These are phyloP conservation scores for Diadegma fenestrale DNA, from an alignment of 2,888 invertebrate genomes.

Conservation along the genomic window DNA sequence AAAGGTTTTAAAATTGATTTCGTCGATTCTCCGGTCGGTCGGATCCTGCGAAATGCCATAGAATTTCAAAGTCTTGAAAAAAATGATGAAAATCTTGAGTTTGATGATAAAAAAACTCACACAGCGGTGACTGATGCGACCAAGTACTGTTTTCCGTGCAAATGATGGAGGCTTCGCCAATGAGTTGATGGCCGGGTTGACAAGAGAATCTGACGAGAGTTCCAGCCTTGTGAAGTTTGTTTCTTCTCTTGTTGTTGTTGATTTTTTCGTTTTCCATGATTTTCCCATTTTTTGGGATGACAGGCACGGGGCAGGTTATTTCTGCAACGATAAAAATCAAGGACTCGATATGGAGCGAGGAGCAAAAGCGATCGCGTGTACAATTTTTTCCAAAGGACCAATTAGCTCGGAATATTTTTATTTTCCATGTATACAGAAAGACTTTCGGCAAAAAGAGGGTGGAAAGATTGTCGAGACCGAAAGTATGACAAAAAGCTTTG, in stretches of 20 bases:
- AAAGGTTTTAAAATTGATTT: no score
- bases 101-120: slow-evolving; percentile 85
- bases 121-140: slow-evolving; percentile 95
- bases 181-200: slow-evolving; percentile 88
- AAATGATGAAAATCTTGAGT: neutral
- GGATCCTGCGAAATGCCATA: no score
- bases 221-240: slow-evolving; percentile 91
- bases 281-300: slow-evolving; percentile 90
- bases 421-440: neutral
- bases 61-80: neutral
- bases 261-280: slow-evolving; percentile 85
- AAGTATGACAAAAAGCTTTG: slow-evolving; percentile 29
- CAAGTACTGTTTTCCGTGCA: slow-evolving; percentile 95
- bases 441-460: neutral
- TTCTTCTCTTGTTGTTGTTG: slow-evolving; percentile 84
- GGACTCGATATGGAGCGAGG: neutral
- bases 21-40: no score
- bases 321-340: slow-evolving; percentile 86
- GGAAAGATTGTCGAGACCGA: neutral
- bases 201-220: slow-evolving; percentile 93
- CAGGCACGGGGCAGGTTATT: slow-evolving; percentile 92
- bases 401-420: slow-evolving; percentile 16
- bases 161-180: slow-evolving; percentile 93
- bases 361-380: neutral
- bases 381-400: neutral